A percentile compares a stretch with the other conserved stretches of the same genome.
phyloP scores from a whole-genome alignment of 2,113 vertebrate species.

The Ascaphus truei region DNA sequence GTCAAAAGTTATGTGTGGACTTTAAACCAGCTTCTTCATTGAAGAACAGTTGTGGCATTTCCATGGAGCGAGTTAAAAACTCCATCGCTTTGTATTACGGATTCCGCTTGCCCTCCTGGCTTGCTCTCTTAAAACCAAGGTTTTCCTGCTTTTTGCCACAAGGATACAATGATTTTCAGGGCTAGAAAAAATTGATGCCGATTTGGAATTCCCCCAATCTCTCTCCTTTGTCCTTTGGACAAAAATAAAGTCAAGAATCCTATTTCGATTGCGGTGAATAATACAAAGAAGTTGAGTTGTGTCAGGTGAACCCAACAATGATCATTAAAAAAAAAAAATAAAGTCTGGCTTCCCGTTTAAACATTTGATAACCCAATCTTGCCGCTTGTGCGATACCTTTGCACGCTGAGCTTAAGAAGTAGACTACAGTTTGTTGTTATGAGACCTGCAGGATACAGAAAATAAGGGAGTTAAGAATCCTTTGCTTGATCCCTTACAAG shows the following conservation, averaged over 20 bases:
- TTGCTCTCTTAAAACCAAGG: conserved; percentile 62
- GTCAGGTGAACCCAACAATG: conserved; percentile 72
- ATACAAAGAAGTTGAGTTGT: conserved; percentile 69
- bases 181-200: conserved; percentile 70
- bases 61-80: conserved; percentile 69
- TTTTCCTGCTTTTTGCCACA: conserved; percentile 73
- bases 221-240: conserved; percentile 76
- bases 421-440: conserved; percentile 98
- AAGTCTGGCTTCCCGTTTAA: conserved; percentile 68
- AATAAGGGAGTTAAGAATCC: conserved; percentile 65
- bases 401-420: conserved; percentile 82
- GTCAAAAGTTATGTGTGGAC: conserved; percentile 74
- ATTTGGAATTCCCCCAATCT: too few relatives aligned
- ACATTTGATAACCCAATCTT: conserved; percentile 79
- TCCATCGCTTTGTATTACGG: conserved; percentile 63
- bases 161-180: conserved; percentile 68
- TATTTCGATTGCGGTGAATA: conserved; percentile 67
- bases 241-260: conserved; percentile 71
- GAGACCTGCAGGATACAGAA: conserved; percentile 90
- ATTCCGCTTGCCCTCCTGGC: conserved; percentile 62
- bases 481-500: too few relatives aligned
- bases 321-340: too few relatives aligned
- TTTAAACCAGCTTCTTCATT: conserved; percentile 84
- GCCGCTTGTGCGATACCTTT: conserved; percentile 66
- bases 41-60: conserved; percentile 80